Evolutionary conservation across 2,888 invertebrate genomes (phyloP), one percentile per base, ranked within the genome.

Genomic region (Caprella mutica): DNA sequence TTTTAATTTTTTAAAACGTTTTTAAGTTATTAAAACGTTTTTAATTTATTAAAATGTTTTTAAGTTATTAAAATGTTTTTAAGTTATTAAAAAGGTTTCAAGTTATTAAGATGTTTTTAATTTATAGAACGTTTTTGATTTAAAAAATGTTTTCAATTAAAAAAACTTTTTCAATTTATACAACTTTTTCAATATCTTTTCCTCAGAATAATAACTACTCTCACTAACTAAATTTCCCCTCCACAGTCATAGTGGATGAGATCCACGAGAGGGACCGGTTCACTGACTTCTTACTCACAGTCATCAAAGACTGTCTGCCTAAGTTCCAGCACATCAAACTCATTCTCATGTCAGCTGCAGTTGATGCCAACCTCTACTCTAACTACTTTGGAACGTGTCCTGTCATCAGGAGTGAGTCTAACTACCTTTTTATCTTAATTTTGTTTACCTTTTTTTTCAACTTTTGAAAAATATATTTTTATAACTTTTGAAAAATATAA

Each of bases 241-340:
- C 91, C 0, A 94, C 96, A 72, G 76, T 89, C 42, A 81, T 89
- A 52, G 81, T 94, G 69, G 97, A 97, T 73, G 97, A 97, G 74
- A 84, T 96, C 27, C 97, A 97, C 73, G 96, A 96, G 72, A 79
- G 96, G 0, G 93, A 94, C 73, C 81, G 87, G 69, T 84, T 89
- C 71, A 86, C 88, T 51, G 97, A 97, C 74, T 94, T 96, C 73
- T 77, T 96, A 42, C 75, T 97, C 59, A 86, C 92, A 58, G 85
- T 86, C 4, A 74, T 96, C 52, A 80, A 85, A 39, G 86, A 90
- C 69, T 80, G 83, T 12, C 71, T 92, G 40, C 75, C 78, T 1
- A 77, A 80, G 48, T 82, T 80, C 70, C 81, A 81, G 65, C 79
- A 85, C 59, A 76, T 94, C 21, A 84, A 84, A 69, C 73, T 96